Conservation (phyloP, 2,113 vertebrate species). For the Nothocercus nigrocapillus region DNA sequence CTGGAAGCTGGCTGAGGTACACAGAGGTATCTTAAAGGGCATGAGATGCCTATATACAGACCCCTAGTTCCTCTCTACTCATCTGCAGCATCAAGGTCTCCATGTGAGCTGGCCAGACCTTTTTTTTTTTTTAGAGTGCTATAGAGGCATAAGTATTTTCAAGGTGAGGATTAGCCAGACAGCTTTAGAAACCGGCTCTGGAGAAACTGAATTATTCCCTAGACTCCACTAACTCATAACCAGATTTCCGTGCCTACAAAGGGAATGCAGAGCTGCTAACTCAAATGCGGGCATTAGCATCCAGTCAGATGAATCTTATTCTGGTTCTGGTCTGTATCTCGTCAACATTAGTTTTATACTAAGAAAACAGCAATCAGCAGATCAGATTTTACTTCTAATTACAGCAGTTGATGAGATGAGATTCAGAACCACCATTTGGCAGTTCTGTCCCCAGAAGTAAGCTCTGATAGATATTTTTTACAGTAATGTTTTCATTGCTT, state of each 20-base stretch:
- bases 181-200: not conserved
- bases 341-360: not conserved
- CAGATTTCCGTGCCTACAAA: not conserved
- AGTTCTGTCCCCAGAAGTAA: not conserved
- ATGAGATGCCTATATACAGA: not conserved
- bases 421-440: slow-evolving; percentile 21
- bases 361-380: not conserved
- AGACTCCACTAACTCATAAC: not conserved
- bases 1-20: not conserved
- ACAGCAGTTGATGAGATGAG: slow-evolving; percentile 9
- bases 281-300: not conserved
- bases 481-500: slow-evolving; percentile 12
- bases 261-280: not conserved
- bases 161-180: not conserved
- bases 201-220: not conserved
- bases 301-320: not conserved
- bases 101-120: not conserved
- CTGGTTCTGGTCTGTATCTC: not conserved
- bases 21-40: not conserved
- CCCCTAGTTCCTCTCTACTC: not conserved
- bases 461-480: slow-evolving; percentile 22
- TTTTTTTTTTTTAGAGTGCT: not conserved
- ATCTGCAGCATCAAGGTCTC: not conserved
- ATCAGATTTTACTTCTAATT: slow-evolving; percentile 19
- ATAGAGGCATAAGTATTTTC: not conserved